phyloP scores from a whole-genome alignment of 2,797 vertebrate species.

The Danio choprae region DNA sequence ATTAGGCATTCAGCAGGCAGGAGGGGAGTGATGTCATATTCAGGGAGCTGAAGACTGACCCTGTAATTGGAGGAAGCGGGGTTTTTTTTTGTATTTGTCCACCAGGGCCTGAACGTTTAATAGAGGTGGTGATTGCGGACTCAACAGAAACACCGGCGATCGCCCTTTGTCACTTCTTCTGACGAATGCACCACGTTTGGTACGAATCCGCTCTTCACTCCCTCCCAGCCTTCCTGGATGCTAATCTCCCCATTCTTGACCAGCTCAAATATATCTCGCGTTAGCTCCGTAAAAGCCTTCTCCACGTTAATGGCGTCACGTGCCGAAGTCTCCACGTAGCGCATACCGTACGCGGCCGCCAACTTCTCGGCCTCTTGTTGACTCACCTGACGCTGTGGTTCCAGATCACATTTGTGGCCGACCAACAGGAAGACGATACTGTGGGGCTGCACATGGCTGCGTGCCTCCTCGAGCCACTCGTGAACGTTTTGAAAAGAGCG shows the following conservation, averaged over 20 bases:
- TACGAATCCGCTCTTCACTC: slow-evolving; percentile 97
- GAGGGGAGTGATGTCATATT: slow-evolving; percentile 31
- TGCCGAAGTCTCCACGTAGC: slow-evolving; percentile 96
- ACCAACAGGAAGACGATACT: slow-evolving; percentile 97
- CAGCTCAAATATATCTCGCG: slow-evolving; percentile 94
- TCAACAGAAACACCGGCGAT: slow-evolving; percentile 96
- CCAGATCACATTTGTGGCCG: slow-evolving; percentile 97
- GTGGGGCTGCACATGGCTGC: slow-evolving; percentile 95
- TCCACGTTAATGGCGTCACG: slow-evolving; percentile 98
- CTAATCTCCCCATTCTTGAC: slow-evolving; percentile 95
- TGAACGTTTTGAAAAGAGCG: slow-evolving; percentile 98
- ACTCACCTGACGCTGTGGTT: slow-evolving; percentile 92
- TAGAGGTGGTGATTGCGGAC: slow-evolving; percentile 47
- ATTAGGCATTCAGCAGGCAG: slow-evolving; percentile 57
- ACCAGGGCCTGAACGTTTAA: slow-evolving; percentile 9
- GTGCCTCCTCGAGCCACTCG: slow-evolving; percentile 97
- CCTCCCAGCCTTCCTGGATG: slow-evolving; percentile 99
- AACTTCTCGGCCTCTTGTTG: slow-evolving; percentile 96
- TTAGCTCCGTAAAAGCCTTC: slow-evolving; percentile 98
- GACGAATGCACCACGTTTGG: slow-evolving; percentile 98
- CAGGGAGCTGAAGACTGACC: slow-evolving; percentile 33
- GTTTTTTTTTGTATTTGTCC: neutral
- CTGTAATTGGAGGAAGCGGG: slow-evolving; percentile 42
- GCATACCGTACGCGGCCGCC: slow-evolving; percentile 93
- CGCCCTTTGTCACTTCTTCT: slow-evolving; percentile 97